Evolutionary conservation across 2,797 vertebrate genomes (phyloP).

Genomic region (Neosilurus hyrtlii): DNA sequence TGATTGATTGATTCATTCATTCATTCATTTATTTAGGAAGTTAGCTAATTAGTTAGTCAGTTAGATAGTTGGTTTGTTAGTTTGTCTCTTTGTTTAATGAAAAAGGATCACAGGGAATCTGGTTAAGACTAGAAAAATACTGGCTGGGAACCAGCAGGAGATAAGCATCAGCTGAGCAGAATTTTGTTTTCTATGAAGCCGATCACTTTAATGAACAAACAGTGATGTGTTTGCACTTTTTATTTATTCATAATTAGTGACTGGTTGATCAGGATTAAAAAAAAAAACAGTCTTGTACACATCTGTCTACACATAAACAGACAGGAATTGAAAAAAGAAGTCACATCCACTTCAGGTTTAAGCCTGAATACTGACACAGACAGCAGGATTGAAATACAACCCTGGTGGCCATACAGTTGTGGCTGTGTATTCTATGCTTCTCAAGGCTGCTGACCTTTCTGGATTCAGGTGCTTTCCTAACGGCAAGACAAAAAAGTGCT

Average conservation of each 20-base stretch:
- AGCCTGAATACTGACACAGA: background rate
- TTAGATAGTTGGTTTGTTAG: too few species aligned
- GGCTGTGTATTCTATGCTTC: slow-evolving; percentile 32
- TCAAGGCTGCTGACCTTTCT: slow-evolving; percentile 44
- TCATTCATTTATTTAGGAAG: too few species aligned
- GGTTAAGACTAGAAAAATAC: slow-evolving; percentile 3
- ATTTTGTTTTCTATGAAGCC: background rate
- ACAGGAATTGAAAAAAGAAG: background rate
- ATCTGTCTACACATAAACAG: background rate
- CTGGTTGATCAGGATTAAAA: background rate
- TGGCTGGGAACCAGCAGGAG: background rate
- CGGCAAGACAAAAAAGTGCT: slow-evolving; percentile 39
- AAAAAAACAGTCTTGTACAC: background rate
- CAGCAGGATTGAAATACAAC: background rate
- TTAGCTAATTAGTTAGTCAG: too few species aligned
- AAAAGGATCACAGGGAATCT: background rate
- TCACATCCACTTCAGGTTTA: background rate
- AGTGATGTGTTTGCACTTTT: background rate
- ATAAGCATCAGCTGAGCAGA: background rate
- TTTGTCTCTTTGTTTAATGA: background rate
- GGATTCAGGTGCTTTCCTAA: slow-evolving; percentile 51
- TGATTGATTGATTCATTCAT: too few species aligned
- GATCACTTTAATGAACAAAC: background rate
- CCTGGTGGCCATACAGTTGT: background rate
- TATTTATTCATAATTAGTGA: background rate